phyloP scores from a whole-genome alignment of 2,888 invertebrate genomes.

The Petrophora chlorosata region DNA sequence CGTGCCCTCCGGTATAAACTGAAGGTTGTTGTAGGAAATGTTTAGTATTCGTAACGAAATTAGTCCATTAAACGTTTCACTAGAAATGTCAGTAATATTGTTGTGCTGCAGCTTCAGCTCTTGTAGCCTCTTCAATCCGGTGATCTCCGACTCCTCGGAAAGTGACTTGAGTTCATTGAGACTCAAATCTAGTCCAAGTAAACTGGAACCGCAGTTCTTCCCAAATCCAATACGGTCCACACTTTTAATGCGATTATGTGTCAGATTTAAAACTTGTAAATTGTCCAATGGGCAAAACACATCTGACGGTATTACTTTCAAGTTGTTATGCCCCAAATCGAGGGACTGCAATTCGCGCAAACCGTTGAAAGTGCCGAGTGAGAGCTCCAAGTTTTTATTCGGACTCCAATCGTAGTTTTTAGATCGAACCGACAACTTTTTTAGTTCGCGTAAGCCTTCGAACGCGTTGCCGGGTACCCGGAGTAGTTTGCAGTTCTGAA shows the following conservation, averaged over 20 bases:
- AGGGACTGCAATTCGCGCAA: slow-evolving; percentile 90
- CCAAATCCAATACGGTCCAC: slow-evolving; percentile 90
- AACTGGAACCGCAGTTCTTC: slow-evolving; percentile 86
- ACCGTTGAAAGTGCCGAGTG: slow-evolving; percentile 88
- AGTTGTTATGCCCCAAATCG: slow-evolving; percentile 91
- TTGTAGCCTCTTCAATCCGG: slow-evolving; percentile 89
- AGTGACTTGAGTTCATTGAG: slow-evolving; percentile 89
- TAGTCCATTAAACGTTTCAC: slow-evolving; percentile 91
- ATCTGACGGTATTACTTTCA: slow-evolving; percentile 90
- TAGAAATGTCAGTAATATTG: slow-evolving; percentile 90
- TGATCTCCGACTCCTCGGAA: slow-evolving; percentile 89
- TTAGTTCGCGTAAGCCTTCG: slow-evolving; percentile 91
- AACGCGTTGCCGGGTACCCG: slow-evolving; percentile 91
- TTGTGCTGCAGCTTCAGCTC: slow-evolving; percentile 92
- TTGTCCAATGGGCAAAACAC: slow-evolving; percentile 91
- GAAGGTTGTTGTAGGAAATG: slow-evolving; percentile 93
- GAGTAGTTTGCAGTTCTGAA: slow-evolving; percentile 91
- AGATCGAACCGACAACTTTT: slow-evolving; percentile 90
- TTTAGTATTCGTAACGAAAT: slow-evolving; percentile 91
- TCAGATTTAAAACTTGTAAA: slow-evolving; percentile 92
- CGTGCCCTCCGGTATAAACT: slow-evolving; percentile 90
- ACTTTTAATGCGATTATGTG: slow-evolving; percentile 90
- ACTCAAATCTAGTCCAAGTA: slow-evolving; percentile 91
- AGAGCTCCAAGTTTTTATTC: slow-evolving; percentile 89
- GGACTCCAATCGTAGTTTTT: slow-evolving; percentile 91